Evolutionary conservation across 2,113 vertebrate genomes (phyloP), one percentile per base, ranked within the genome.

Genomic region (Genyomyrus donnyi): DNA sequence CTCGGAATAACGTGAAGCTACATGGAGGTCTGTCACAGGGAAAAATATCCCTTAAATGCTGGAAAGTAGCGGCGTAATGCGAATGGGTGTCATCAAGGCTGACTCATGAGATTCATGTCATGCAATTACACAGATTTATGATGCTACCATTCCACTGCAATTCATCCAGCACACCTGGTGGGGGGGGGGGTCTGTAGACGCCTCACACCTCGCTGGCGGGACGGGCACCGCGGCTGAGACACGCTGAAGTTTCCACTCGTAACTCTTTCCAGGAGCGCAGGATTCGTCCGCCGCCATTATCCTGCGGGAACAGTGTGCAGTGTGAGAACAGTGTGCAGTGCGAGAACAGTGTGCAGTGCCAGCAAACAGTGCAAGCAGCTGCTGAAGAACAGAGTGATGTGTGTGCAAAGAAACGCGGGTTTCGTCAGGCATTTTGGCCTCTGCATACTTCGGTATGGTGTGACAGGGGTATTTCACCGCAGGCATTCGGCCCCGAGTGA

Each of bases 61-160:
- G 35, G 8, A 93, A 93, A 90, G 90, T 53, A 52, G 90, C 92
- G 31, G 6, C 13, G 62, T 48, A 88, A 39, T 80, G 92, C n/a
- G 86, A 91, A 89, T 74, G 89, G 92, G 93, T 24, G 91, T 93
- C 89, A 91, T 84, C 88, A 88, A 46, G 77, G 70, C 91, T 91
- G 92, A 91, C 91, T 91, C 92, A 90, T 92, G 92, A 94, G 94
- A 95, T 95, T 93, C 91, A 95, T 96, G 94, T 92, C 91, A 11
- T 93, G 93, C 93, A 95, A 95, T 96, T 95, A 95, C 85, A 11
- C 90, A 95, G 94, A 96, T 95, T 96, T 80, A 96, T 96, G 94
- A 17, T 84, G 91, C 91, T 92, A 91, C 88, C 96, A 96, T 96
- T 96, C 95, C 96, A 92, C 91, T 7, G 90, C 19, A 91, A 94